Base-by-base conservation (phyloP, 2,797 vertebrate genomes). In the Brachyalestes nurse region DNA sequence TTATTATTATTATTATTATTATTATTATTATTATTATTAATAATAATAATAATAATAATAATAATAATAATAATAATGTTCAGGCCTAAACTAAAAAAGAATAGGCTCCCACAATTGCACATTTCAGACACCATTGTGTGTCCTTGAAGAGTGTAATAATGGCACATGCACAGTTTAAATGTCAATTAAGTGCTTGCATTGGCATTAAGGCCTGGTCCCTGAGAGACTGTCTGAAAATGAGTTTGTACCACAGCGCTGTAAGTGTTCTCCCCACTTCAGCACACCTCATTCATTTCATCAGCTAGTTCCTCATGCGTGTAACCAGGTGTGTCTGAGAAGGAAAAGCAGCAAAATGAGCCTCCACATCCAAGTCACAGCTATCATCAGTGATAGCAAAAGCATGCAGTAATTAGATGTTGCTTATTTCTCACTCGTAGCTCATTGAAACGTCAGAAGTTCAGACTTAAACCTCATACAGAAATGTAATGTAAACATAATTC, bases 71-170 rank as follows among this genome's bases (percentile, higher is more conserved):
- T 21, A 60, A 60, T 45, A 70, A 19, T 61, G 19, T 40, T 40
- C 55, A 23, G 19, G 40, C 23, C 25, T 34, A 25, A 17, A 17
- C 47, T 47, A 17, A 25, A 10, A 21, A 21, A 25, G 17, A 55
- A 2, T 25, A 61, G 58, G 10, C 8, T 14, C n/a, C 9, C 38
- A 51, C 25, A 13, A 17, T 16, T n/a, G n/a, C 28, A 65, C 13
- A 5, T 57, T 71, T 71, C 65, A 70, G 66, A 5, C 55, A 23
- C 67, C 62, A 47, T 51, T 79, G 69, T 14, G 0, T 23, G 45
- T 57, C 78, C 78, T 79, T 79, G 70, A 79, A 64, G 25, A 73
- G 60, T 72, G 60, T 79, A 72, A 72, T 79, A 72, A 64, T 72
- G 70, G 72, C 78, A 73, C 28, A n/a, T 19, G 28, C 17, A 51